Percentiles rank a stretch among this genome's conserved stretches.
Conservation (phyloP, 1,140 invertebrate genomes). For the Drusus annulatus region DNA sequence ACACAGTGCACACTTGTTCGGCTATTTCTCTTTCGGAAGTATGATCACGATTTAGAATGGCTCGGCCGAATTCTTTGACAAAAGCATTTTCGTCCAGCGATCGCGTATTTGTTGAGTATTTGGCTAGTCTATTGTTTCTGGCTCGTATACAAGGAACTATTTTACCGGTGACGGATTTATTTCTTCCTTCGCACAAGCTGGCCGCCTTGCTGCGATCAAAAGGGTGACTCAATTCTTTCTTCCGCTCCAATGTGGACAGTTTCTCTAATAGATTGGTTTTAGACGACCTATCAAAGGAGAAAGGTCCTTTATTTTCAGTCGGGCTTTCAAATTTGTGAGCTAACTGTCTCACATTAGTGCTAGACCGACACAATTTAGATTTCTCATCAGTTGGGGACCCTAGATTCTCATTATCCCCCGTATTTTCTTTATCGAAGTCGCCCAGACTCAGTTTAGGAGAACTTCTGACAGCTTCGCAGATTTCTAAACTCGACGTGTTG, state of each 20-base stretch:
- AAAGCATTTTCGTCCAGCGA: conserved; percentile 83
- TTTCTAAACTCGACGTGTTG: not conserved
- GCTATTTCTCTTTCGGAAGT: conserved; percentile 60
- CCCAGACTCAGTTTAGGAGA: conserved; percentile 41
- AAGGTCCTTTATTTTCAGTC: conserved; percentile 67
- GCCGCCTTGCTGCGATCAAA: conserved; percentile 54
- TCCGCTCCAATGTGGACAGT: conserved; percentile 48
- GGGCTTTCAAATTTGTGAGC: conserved; percentile 75
- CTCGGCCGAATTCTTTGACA: conserved; percentile 73
- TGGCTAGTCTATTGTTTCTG: conserved; percentile 69
- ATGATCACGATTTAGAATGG: conserved; percentile 64
- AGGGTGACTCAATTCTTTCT: conserved; percentile 59
- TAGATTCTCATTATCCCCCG: conserved; percentile 51
- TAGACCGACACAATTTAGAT: conserved; percentile 43
- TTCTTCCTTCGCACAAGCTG: conserved; percentile 55
- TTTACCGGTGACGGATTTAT: conserved; percentile 32
- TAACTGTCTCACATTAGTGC: conserved; percentile 71
- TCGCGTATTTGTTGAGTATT: conserved; percentile 77
- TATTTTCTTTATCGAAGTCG: conserved; percentile 56
- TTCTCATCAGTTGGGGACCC: conserved; percentile 11
- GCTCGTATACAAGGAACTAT: conserved; percentile 57
- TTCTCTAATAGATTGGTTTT: conserved; percentile 48
- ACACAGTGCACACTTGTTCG: conserved; percentile 60
- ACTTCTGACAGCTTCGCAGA: not conserved
- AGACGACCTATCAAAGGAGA: conserved; percentile 66